A percentile compares a stretch with the other conserved stretches of the same genome.
phyloP scores from a whole-genome alignment of 2,113 vertebrate genomes.

The Cinclus mexicanus region DNA sequence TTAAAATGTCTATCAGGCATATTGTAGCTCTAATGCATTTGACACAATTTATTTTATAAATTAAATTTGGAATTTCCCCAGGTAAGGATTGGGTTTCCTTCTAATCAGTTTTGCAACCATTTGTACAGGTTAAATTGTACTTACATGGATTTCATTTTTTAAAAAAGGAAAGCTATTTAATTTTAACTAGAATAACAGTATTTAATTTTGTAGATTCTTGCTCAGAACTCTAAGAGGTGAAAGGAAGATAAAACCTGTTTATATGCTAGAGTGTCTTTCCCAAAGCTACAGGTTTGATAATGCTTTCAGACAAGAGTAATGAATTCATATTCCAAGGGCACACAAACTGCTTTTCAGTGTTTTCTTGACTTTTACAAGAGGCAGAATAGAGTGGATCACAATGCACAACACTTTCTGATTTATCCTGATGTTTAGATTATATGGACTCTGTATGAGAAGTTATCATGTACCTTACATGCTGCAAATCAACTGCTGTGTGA shows the following conservation, averaged over 20 bases:
- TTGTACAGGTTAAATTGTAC: neutral
- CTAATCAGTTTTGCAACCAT: neutral
- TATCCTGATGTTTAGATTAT: conserved; percentile 13
- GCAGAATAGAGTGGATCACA: neutral
- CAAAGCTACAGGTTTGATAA: neutral
- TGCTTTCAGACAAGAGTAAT: neutral
- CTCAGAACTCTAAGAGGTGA: neutral
- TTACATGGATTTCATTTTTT: neutral
- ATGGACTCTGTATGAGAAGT: neutral
- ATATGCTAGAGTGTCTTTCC: neutral
- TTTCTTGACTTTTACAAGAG: neutral
- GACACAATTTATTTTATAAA: neutral
- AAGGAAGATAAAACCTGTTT: neutral
- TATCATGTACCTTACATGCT: neutral
- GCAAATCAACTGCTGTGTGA: neutral
- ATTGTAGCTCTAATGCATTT: neutral
- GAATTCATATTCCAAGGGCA: neutral
- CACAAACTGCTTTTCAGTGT: neutral
- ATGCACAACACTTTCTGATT: neutral
- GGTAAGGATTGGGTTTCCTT: neutral
- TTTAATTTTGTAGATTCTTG: neutral
- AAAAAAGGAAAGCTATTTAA: neutral
- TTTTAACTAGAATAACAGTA: neutral
- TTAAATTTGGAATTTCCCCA: neutral
- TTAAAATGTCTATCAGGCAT: neutral